Evolutionary conservation across 2,888 invertebrate genomes (phyloP), one percentile per base, ranked within the genome.

Genomic region (Bursaphelenchus okinawaensis): DNA sequence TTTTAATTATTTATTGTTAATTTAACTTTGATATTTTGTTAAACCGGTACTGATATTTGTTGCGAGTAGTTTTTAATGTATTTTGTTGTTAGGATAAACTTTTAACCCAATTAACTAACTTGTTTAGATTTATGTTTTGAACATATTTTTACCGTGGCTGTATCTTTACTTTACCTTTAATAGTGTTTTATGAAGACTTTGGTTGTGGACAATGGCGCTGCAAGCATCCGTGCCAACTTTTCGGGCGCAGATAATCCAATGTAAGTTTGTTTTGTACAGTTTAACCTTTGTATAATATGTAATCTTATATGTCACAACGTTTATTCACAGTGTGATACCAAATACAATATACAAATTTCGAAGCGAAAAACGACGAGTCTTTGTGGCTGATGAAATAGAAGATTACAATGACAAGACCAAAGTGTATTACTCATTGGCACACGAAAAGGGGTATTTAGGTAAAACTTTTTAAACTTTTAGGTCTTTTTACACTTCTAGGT

Each of bases 281-380:
- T n/a, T n/a, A n/a, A n/a, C n/a, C n/a, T n/a, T n/a, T n/a, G n/a
- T n/a, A n/a, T n/a, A n/a, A n/a, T n/a, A n/a, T n/a, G n/a, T 4
- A 29, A 28, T 16, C 26, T 16, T 19, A 12, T 22, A n/a, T n/a
- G 6, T 26, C 29, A 4, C 55, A 31, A 27, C n/a, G 22, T 55
- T 20, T 12, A 29, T 22, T 68, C 75, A 60, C 66, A 82, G 79
- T 24, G 27, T 91, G 19, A 87, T 93, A 59, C 93, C 95, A 0
- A 98, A 98, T 84, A 93, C 92, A 80, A 91, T 98, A 27, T 92
- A 93, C 88, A 99, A 99, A 87, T 94, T 94, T 0, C 96, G 95
- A 84, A 92, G 92, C 60, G 96, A 98, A 84, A 86, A 93, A 62
- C 88, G 94, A 9, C 87, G 96, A 52, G 90, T 92, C 0, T 99